These are phyloP conservation scores for Stigmatopora nigra DNA, from an alignment of 2,113 vertebrate genomes.

Conservation along the genomic window DNA sequence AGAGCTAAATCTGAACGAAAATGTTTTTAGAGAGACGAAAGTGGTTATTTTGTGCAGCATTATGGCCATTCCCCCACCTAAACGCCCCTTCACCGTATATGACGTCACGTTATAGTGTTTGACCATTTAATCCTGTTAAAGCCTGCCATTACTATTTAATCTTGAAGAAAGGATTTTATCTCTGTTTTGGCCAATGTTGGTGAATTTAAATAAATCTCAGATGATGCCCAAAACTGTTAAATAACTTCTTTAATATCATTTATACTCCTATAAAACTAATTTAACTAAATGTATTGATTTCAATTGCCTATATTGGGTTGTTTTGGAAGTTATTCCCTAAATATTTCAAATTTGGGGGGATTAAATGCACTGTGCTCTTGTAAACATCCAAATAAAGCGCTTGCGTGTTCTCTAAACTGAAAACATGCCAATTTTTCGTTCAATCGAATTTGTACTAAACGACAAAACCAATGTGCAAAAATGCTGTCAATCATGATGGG, in stretches of 20 bases:
- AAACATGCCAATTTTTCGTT: conserved; percentile 47
- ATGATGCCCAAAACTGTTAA: neutral
- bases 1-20: neutral
- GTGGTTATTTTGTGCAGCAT: conserved; percentile 9
- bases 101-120: conserved; percentile 59
- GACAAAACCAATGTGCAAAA: conserved; percentile 22
- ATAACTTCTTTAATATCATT: neutral
- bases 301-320: too few relatives aligned
- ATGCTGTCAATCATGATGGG: neutral
- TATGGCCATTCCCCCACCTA: conserved; percentile 34
- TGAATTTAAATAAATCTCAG: neutral
- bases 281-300: too few relatives aligned
- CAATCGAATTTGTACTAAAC: conserved; percentile 42
- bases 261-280: neutral
- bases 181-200: neutral
- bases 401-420: neutral
- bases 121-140: conserved; percentile 26
- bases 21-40: neutral
- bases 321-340: neutral
- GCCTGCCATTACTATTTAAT: neutral
- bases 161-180: neutral
- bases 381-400: conserved; percentile 4
- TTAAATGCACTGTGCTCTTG: neutral
- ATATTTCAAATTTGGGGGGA: neutral
- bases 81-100: conserved; percentile 20